These are phyloP conservation scores for Nemapogon koenigi DNA, from an alignment of 2,888 invertebrate genomes.

Conservation along the genomic window DNA sequence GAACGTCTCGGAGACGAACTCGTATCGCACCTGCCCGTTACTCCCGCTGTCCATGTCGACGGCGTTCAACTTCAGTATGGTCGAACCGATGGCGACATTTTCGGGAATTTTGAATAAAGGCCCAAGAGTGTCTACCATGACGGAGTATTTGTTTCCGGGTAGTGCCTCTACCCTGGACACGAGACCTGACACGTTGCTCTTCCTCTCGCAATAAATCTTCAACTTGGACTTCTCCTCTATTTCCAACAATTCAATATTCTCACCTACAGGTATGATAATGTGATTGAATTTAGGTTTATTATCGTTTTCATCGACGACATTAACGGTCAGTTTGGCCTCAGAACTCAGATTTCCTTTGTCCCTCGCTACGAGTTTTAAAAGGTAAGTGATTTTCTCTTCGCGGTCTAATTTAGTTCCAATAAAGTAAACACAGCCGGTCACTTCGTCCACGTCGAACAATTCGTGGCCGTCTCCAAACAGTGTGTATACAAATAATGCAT, in stretches of 20 bases:
- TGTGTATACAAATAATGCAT: slow-evolving; percentile 72
- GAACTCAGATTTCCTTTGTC: slow-evolving; percentile 80
- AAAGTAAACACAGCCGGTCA: slow-evolving; percentile 67
- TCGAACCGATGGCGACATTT: slow-evolving; percentile 72
- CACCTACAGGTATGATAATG: slow-evolving; percentile 72
- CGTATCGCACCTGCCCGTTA: slow-evolving; percentile 76
- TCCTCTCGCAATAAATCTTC: slow-evolving; percentile 49
- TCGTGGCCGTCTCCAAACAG: slow-evolving; percentile 79
- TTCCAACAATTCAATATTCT: slow-evolving; percentile 71
- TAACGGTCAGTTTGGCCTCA: slow-evolving; percentile 74
- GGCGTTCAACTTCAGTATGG: slow-evolving; percentile 73
- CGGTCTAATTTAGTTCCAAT: slow-evolving; percentile 71
- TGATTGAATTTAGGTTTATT: slow-evolving; percentile 76
- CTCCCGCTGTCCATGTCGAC: slow-evolving; percentile 74
- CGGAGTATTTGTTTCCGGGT: slow-evolving; percentile 44
- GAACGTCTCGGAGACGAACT: slow-evolving; percentile 71
- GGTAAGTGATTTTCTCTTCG: slow-evolving; percentile 73
- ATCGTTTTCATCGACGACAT: slow-evolving; percentile 82
- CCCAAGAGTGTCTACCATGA: slow-evolving; percentile 35
- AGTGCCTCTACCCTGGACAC: slow-evolving; percentile 36
- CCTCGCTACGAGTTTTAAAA: slow-evolving; percentile 74
- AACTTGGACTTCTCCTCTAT: slow-evolving; percentile 59
- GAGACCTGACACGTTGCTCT: slow-evolving; percentile 29
- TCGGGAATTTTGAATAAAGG: slow-evolving; percentile 76
- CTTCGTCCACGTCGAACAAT: slow-evolving; percentile 72